phyloP scores from a whole-genome alignment of 1,140 invertebrate genomes.

The Sinella curviseta region DNA sequence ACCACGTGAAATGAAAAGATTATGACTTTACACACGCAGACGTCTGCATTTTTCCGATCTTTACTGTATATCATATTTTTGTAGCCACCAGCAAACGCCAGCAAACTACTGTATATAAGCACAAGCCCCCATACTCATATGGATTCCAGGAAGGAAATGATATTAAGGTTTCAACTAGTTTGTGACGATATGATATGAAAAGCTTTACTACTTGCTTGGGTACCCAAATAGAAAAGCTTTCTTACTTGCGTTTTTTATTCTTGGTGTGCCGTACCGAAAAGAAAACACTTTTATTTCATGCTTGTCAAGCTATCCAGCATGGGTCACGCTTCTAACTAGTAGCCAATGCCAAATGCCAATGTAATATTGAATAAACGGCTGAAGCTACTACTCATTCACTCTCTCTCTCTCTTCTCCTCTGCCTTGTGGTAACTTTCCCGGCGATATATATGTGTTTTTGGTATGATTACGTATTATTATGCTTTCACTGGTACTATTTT shows the following conservation, averaged over 20 bases:
- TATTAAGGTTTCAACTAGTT: not conserved
- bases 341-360: conserved; percentile 13
- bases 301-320: not conserved
- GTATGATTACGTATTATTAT: no score
- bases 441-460: no score
- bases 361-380: conserved; percentile 15
- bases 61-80: not conserved
- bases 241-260: not conserved
- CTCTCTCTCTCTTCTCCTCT: not conserved
- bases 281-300: conserved; percentile 3
- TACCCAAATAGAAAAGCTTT: not conserved
- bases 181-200: no score
- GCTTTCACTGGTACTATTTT: no score
- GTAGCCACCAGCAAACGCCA: no score
- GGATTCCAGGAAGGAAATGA: not conserved
- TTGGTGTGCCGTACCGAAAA: not conserved
- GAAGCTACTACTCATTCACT: not conserved
- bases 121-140: not conserved
- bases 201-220: no score
- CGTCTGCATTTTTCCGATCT: conserved; percentile 7
- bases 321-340: conserved; percentile 9
- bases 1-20: conserved; percentile 7
- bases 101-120: no score
- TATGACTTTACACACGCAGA: not conserved
- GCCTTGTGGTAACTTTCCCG: no score